Percentiles rank a stretch among this genome's conserved stretches.
phyloP scores from a whole-genome alignment of 2,888 invertebrate genomes.

The Drosophila niveifrons region DNA sequence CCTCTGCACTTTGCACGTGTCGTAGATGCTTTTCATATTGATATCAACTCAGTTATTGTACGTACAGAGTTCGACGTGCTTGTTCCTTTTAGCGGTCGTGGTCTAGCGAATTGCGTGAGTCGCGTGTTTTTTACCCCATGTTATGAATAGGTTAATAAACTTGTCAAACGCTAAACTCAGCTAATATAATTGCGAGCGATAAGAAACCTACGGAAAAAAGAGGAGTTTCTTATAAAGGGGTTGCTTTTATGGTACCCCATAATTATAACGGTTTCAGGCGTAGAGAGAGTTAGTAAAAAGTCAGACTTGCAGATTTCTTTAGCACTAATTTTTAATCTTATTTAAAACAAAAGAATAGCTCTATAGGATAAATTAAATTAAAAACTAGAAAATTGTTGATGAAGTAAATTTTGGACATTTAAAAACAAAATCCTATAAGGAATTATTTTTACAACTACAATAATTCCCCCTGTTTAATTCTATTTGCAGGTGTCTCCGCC shows the following conservation, averaged over 20 bases:
- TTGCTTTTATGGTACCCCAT: neutral
- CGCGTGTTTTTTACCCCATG: constrained; percentile 13
- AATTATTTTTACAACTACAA: too few relatives aligned
- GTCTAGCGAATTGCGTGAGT: constrained; percentile 33
- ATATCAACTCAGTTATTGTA: constrained; percentile 19
- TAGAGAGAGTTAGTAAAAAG: too few relatives aligned
- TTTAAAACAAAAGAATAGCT: too few relatives aligned
- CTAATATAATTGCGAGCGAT: constrained; percentile 6
- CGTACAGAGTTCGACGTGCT: constrained; percentile 11
- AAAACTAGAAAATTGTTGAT: too few relatives aligned
- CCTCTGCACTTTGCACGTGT: constrained; percentile 27
- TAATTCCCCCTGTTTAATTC: neutral
- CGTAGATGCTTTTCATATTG: constrained; percentile 14
- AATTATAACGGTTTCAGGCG: too few relatives aligned
- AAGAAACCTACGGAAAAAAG: neutral
- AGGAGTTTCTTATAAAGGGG: neutral
- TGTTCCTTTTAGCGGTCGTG: constrained; percentile 1
- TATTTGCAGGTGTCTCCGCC: constrained; percentile 90
- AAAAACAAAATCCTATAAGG: too few relatives aligned
- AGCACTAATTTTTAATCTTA: too few relatives aligned
- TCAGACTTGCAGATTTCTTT: too few relatives aligned
- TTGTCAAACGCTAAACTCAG: constrained; percentile 17
- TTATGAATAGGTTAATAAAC: constrained; percentile 38
- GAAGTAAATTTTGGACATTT: too few relatives aligned
- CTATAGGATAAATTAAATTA: too few relatives aligned